Base-by-base conservation (phyloP, 1,140 invertebrate genomes). In the Rhizoglyphus robini region DNA sequence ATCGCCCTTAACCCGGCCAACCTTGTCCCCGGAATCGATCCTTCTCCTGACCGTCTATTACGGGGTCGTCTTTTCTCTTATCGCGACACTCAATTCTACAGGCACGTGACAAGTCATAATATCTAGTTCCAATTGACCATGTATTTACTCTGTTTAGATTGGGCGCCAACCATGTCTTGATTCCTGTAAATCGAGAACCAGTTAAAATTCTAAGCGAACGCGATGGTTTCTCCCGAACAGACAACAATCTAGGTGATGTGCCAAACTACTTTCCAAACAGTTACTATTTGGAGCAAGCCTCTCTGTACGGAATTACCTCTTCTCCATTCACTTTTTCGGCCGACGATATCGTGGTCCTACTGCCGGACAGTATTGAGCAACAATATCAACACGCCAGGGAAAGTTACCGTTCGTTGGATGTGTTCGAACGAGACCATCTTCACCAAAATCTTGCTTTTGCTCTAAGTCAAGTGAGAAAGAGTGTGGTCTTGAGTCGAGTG, bases 1-100 rank as follows among this genome's bases (percentile, higher is more conserved):
- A 79, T 90, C 58, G 92, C 93, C 2, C 97, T 96, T 75, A 85
- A 84, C 72, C 94, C 94, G 0, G 83, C 88, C 29, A 88, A 96
- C 73, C 73, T 98, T 77, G 83, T 93, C 62, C 91, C 90, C 34
- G 83, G 93, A n/a, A 91, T 97, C 73, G 85, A 90, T 73, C 81
- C 88, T 11, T 90, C 87, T 29, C 92, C 90, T 0, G 94, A 98
- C 73, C 95, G 92, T 79, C 88, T 97, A 87, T 78, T 97, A 67
- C 88, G 91, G 73, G 93, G 89, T 46, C 86, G 95, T 69, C 78
- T 98, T 8, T 96, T 95, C 74, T 84, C 90, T 4, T 99, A 99
- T 76, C 83, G 82, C 4, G 95, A 99, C 76, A 93, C 95, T 2
- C 92, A 96, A 72, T 83, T 89, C 67, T 86, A 96, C 76, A 84